phyloP scores from a whole-genome alignment of 2,797 vertebrate genomes.

The Vultur gryphus region DNA sequence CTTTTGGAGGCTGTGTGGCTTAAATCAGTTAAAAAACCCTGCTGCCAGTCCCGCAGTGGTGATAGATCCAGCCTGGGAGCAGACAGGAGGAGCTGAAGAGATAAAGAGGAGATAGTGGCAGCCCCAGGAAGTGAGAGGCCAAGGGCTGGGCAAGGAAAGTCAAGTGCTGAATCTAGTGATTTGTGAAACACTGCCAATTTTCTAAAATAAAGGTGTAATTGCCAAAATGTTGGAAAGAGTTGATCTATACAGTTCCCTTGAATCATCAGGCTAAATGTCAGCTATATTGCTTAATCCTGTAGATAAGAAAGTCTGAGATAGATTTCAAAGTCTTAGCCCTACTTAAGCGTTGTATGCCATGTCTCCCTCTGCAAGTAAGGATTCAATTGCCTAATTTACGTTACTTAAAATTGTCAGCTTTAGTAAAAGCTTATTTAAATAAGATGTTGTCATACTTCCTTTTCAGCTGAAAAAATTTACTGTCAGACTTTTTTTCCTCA shows the following conservation, averaged over 20 bases:
- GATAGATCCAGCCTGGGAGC: background rate
- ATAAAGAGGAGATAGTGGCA: background rate
- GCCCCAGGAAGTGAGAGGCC: background rate
- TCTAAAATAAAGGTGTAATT: background rate
- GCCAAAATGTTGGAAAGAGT: background rate
- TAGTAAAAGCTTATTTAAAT: background rate
- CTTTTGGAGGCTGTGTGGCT: background rate
- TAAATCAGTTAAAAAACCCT: background rate
- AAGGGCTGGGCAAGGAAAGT: background rate
- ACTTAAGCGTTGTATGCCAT: background rate
- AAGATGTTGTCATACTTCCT: background rate
- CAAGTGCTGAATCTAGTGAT: background rate
- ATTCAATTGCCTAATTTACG: background rate
- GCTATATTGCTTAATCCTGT: background rate
- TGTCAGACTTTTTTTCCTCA: background rate
- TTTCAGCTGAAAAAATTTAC: background rate
- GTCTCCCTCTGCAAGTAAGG: background rate
- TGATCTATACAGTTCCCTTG: background rate
- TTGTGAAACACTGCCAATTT: background rate
- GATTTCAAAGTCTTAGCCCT: background rate
- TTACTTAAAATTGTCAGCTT: background rate
- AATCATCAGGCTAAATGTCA: background rate
- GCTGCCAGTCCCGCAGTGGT: too few species aligned
- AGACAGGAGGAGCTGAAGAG: background rate
- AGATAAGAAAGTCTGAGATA: background rate